Conservation (phyloP, 2,888 invertebrate genomes). For the Steinernema carpocapsae region DNA sequence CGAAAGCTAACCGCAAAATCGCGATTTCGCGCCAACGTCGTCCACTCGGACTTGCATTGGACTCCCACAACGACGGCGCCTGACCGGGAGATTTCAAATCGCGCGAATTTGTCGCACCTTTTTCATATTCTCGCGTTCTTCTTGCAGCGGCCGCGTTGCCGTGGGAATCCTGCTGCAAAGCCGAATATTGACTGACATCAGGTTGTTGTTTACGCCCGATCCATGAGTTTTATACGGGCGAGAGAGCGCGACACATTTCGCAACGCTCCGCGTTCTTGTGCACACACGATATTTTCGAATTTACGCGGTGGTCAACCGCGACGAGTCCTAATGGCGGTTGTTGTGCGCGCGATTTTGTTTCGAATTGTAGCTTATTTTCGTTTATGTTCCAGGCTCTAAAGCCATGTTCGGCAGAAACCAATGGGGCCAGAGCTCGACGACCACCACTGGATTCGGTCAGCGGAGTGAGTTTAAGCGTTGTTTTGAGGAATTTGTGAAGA, state of each 20-base stretch:
- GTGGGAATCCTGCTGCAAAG: no score
- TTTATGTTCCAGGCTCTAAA: background rate
- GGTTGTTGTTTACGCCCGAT: background rate
- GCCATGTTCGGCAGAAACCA: background rate
- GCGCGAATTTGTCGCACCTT: constrained; percentile 18
- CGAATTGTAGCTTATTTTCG: background rate
- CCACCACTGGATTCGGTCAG: background rate
- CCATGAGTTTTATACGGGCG: background rate
- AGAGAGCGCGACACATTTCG: background rate
- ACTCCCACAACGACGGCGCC: background rate
- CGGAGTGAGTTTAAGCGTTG: background rate
- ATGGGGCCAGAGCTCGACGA: background rate
- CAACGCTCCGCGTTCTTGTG: background rate
- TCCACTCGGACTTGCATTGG: background rate
- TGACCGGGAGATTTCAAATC: constrained; percentile 20
- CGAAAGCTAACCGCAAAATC: no score
- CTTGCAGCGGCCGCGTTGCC: no score
- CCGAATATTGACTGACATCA: background rate
- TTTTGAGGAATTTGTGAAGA: background rate
- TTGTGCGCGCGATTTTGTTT: background rate
- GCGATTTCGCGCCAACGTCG: no score
- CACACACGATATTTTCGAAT: background rate
- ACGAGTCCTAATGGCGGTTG: background rate
- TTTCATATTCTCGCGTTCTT: background rate
- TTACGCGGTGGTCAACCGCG: background rate